A percentile compares a stretch with the other conserved stretches of the same genome.
phyloP scores from a whole-genome alignment of 35 echinoderm and acorn worm species.

The Heliocidaris tuberculata region DNA sequence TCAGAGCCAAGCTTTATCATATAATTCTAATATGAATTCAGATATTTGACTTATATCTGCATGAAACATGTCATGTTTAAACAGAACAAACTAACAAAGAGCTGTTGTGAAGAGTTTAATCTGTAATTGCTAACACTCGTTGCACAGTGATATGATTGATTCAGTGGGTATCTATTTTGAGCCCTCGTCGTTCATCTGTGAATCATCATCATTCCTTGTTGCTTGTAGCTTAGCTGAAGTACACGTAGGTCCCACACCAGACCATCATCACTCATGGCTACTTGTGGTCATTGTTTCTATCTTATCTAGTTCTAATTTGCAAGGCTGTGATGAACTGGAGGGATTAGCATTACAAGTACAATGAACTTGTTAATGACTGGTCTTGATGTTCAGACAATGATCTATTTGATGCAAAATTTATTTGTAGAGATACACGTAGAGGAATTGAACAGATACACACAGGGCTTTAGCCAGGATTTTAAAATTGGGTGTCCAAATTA shows the following conservation, averaged over 20 bases:
- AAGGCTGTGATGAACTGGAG: neutral
- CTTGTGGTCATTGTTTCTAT: neutral
- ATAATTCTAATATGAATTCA: no score
- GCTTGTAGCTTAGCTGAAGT: neutral
- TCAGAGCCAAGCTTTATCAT: no score
- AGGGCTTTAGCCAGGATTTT: no score
- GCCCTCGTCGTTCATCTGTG: neutral
- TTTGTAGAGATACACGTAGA: no score
- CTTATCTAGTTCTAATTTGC: neutral
- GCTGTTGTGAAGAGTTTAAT: neutral
- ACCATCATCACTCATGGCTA: neutral
- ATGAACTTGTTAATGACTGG: neutral
- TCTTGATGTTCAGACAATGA: no score
- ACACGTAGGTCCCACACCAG: neutral
- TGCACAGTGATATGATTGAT: neutral
- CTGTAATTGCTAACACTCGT: neutral
- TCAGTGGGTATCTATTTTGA: neutral
- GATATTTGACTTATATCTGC: no score
- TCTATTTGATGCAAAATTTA: no score
- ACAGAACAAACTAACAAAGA: neutral
- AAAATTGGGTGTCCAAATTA: no score
- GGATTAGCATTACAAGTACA: neutral
- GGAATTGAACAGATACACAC: no score
- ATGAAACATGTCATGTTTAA: no score
- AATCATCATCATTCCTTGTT: neutral